These are phyloP conservation scores for Atractosteus spatula DNA, from an alignment of 2,113 vertebrate species.

Conservation along the genomic window DNA sequence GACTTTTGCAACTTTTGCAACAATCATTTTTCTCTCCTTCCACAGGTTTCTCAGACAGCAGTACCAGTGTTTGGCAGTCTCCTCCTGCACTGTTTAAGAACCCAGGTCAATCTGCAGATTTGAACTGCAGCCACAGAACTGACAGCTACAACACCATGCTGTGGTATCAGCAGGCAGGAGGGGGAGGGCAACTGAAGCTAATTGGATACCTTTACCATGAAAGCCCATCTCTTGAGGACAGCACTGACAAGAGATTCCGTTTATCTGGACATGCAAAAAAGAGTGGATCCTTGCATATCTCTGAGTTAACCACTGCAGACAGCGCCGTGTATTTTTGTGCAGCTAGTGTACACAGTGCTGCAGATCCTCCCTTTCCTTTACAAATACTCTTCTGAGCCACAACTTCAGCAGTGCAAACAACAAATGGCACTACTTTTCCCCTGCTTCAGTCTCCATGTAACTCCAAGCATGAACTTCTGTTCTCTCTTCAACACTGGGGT, in stretches of 20 bases:
- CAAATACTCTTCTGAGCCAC: not conserved
- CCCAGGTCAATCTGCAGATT: not conserved
- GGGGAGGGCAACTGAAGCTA: conserved; percentile 29
- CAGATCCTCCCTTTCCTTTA: not conserved
- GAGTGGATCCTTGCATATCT: conserved; percentile 24
- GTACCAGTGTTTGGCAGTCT: conserved; percentile 7
- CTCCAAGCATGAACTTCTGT: no score
- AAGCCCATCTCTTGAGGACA: conserved; percentile 10
- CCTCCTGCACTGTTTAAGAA: conserved; percentile 17
- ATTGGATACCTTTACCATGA: conserved; percentile 34
- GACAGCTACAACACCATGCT: not conserved
- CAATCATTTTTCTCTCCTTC: no score
- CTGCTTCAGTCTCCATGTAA: no score
- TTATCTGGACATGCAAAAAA: not conserved
- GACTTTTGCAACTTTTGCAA: no score
- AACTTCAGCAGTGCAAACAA: not conserved
- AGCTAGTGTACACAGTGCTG: not conserved
- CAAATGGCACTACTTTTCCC: no score
- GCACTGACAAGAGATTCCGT: conserved; percentile 27
- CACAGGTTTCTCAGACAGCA: no score
- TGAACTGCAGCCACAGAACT: conserved; percentile 46
- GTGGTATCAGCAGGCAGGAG: conserved; percentile 50
- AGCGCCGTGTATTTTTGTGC: conserved; percentile 3
- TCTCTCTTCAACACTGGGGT: no score
- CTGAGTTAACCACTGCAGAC: not conserved